These are phyloP conservation scores for Apogon hyalosoma DNA, from an alignment of 2,797 vertebrate genomes.

Conservation along the genomic window DNA sequence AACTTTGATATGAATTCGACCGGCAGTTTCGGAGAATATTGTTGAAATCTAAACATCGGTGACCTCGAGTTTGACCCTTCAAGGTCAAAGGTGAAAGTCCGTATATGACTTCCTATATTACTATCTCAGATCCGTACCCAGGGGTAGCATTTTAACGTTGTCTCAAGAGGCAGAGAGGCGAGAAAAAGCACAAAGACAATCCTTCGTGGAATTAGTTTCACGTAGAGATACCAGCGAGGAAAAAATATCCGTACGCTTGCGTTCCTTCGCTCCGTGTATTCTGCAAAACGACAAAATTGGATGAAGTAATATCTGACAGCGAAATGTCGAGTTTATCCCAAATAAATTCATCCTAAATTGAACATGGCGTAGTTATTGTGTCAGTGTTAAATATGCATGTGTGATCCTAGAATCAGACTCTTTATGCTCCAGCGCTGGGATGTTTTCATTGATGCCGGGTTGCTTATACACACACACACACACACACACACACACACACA, in stretches of 20 bases:
- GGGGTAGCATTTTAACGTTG: too few species aligned
- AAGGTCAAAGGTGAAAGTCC: too few species aligned
- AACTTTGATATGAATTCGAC: too few species aligned
- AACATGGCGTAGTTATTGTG: conserved; percentile 35
- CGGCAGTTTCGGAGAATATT: too few species aligned
- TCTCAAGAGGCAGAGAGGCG: too few species aligned
- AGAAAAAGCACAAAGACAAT: conserved; percentile 66
- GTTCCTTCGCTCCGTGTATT: conserved; percentile 40
- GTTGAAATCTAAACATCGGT: too few species aligned
- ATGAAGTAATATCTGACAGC: conserved; percentile 35
- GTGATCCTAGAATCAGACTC: conserved; percentile 11
- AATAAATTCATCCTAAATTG: conserved; percentile 41
- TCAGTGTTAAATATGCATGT: conserved; percentile 48
- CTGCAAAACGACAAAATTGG: conserved; percentile 32
- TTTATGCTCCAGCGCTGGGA: background rate
- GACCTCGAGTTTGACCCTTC: too few species aligned
- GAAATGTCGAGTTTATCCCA: conserved; percentile 24
- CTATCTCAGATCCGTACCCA: too few species aligned
- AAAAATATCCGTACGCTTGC: conserved; percentile 44
- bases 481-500: too few species aligned
- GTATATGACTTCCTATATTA: too few species aligned
- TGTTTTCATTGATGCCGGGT: conserved; percentile 23
- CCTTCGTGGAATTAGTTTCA: conserved; percentile 74
- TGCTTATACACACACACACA: too few species aligned
- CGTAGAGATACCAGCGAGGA: conserved; percentile 51